Conservation (phyloP, 2,888 invertebrate genomes). For the Thymelicus acteon region DNA sequence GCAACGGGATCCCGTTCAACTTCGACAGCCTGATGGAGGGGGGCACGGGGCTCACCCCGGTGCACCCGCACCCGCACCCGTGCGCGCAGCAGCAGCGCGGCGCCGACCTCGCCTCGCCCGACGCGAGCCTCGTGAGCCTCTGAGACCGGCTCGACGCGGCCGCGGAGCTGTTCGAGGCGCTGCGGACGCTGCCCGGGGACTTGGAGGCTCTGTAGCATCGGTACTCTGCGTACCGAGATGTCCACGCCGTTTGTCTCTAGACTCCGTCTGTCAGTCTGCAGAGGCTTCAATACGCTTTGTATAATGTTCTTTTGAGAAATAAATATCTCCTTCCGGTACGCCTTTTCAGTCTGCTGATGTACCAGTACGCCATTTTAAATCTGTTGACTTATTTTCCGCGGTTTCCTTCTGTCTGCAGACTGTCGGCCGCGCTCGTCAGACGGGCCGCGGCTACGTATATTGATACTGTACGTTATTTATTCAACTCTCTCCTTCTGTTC, state of each 20-base stretch:
- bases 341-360: too few species aligned
- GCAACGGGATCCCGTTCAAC: slow-evolving; percentile 94
- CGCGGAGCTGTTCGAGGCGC: slow-evolving; percentile 44
- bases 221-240: too few species aligned
- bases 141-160: slow-evolving; percentile 75
- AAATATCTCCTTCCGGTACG: too few species aligned
- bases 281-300: background rate
- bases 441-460: slow-evolving; percentile 42
- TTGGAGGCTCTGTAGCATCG: background rate
- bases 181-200: slow-evolving; percentile 32
- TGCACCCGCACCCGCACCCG: slow-evolving; percentile 85
- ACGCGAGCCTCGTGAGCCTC: slow-evolving; percentile 93
- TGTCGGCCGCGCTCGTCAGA: slow-evolving; percentile 23
- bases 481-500: slow-evolving; percentile 46
- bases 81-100: slow-evolving; percentile 91
- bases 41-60: slow-evolving; percentile 96
- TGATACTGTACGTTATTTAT: slow-evolving; percentile 54
- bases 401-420: slow-evolving; percentile 15
- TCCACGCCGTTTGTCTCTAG: too few species aligned
- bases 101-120: slow-evolving; percentile 90
- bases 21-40: slow-evolving; percentile 97
- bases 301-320: too few species aligned
- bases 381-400: background rate
- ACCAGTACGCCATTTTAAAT: background rate
- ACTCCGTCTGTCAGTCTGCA: background rate